Base-by-base conservation (phyloP, 2,797 vertebrate genomes). In the Adelosebastes latens region DNA sequence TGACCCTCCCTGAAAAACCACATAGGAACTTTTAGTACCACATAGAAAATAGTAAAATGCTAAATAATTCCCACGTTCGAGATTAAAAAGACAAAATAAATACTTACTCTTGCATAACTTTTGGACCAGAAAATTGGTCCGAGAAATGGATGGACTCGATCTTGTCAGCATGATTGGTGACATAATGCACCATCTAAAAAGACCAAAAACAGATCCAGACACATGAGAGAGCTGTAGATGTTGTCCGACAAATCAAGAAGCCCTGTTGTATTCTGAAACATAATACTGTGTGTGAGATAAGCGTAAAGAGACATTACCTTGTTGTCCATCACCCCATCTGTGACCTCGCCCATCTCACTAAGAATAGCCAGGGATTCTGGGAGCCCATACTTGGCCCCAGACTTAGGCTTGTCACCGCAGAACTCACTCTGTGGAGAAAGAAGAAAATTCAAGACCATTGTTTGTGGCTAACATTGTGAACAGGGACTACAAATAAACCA, bases 101-200 rank as follows among this genome's bases (percentile, higher is more conserved):
- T n/a, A 87, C 95, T 92, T 96, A 99, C 99, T 99, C 99, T 98
- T 99, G 99, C 98, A 99, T 98, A 97, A 99, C 95, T 97, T 99
- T 99, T 97, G 98, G 97, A 98, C 99, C 99, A 95, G 99, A 99
- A 96, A 99, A 99, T 96, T 99, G 99, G 97, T 99, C 99, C 95
- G 99, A 99, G 93, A 99, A 99, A 96, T 99, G 99, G 95, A 99
- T 95, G 82, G 98, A 99, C 95, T 99, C 99, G 5, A 99, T 98
- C 97, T 99, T 99, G 95, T 99, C 99, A 90, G 98, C 97, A 20
- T 99, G 96, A 91, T 97, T 97, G 62, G 97, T 97, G 94, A 99
- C 96, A 91, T 97, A 99, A 94, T 99, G 98, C 79, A 98, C 96
- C 97, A 99, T 99, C 99, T 99, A 87, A 24, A 95, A 96, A 78